Evolutionary conservation across 2,888 invertebrate species (phyloP).

Genomic region (Trachelus troglodyta): DNA sequence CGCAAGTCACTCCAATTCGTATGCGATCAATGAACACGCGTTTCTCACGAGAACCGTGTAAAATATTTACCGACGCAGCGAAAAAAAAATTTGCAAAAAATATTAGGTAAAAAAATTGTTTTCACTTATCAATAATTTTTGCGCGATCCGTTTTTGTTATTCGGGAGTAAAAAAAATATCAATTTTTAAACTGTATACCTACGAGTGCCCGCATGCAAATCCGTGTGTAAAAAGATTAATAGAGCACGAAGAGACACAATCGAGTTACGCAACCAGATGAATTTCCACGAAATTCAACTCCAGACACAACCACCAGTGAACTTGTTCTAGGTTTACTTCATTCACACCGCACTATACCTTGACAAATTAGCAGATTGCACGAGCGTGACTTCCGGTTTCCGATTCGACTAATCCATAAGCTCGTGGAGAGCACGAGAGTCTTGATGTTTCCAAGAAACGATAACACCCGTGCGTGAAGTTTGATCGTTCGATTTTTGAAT

Average conservation of each 20-base stretch:
- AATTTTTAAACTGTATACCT: not conserved
- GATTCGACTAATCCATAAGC: not conserved
- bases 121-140: not conserved
- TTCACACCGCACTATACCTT: not conserved
- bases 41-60: not conserved
- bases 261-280: not conserved
- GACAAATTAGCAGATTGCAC: not conserved
- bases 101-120: not conserved
- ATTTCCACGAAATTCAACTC: not conserved
- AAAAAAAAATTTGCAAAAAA: no score
- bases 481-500: not conserved
- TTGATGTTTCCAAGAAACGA: not conserved
- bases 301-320: not conserved
- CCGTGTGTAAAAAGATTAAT: no score
- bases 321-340: not conserved
- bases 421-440: not conserved
- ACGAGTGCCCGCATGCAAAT: no score
- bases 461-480: no score
- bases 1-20: not conserved
- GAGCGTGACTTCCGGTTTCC: not conserved
- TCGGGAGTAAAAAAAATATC: not conserved
- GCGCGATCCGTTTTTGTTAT: not conserved
- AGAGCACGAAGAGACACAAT: not conserved
- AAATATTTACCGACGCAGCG: not conserved
- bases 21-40: not conserved